Evolutionary conservation across 2,888 invertebrate genomes (phyloP).

Genomic region (Antheraea yamamai): DNA sequence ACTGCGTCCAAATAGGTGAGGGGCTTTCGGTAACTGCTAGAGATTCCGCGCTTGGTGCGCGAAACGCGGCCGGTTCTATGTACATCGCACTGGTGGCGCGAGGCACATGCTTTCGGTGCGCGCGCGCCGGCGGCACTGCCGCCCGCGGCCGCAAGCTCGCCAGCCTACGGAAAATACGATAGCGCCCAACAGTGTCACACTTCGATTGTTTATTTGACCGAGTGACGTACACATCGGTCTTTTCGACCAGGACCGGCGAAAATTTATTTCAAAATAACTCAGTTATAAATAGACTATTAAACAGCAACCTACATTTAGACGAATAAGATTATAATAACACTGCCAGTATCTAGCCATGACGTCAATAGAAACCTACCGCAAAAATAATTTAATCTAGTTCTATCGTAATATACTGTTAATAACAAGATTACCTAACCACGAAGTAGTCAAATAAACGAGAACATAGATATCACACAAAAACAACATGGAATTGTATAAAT

Average conservation of each 20-base stretch:
- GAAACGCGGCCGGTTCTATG: conserved; percentile 80
- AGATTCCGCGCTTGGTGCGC: conserved; percentile 78
- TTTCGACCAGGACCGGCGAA: conserved; percentile 37
- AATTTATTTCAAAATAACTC: conserved; percentile 10
- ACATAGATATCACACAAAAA: conserved; percentile 56
- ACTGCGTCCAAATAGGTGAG: conserved; percentile 74
- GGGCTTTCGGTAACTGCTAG: conserved; percentile 59
- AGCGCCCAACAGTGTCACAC: conserved; percentile 73
- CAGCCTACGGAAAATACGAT: conserved; percentile 78
- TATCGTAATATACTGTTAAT: conserved; percentile 22
- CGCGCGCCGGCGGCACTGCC: conserved; percentile 80
- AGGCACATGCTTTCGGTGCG: conserved; percentile 80
- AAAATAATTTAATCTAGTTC: conserved; percentile 16
- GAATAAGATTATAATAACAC: conserved; percentile 17
- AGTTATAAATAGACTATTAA: conserved; percentile 24
- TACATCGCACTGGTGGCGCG: conserved; percentile 74
- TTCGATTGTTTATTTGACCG: conserved; percentile 75
- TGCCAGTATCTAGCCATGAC: conserved; percentile 24
- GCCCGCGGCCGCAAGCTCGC: conserved; percentile 55
- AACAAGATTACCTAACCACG: conserved; percentile 22
- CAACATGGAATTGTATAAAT: conserved; percentile 63
- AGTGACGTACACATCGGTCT: conserved; percentile 52
- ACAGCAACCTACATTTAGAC: conserved; percentile 22
- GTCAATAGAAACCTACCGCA: conserved; percentile 18
- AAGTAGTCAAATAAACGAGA: conserved; percentile 46